Conservation (phyloP, 1,140 invertebrate species). For the Apocrypta bakeri region DNA sequence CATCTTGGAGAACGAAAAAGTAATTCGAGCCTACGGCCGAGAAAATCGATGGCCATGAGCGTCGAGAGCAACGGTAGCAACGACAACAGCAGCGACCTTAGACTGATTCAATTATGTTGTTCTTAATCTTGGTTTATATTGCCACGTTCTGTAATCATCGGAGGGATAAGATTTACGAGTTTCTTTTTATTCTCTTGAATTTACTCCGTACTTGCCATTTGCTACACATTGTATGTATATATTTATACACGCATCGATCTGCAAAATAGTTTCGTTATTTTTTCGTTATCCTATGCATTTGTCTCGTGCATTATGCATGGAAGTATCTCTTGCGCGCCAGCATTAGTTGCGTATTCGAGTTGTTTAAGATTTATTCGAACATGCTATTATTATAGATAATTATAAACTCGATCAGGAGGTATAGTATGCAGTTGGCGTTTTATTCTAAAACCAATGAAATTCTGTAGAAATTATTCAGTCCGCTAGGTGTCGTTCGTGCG, state of each 20-base stretch:
- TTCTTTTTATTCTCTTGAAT: slow-evolving; percentile 11
- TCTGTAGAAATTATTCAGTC: background rate
- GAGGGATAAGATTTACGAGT: slow-evolving; percentile 44
- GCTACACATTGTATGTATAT: background rate
- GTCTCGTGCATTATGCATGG: background rate
- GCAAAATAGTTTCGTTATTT: background rate
- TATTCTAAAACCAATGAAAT: background rate
- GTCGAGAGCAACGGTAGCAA: background rate
- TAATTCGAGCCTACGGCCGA: slow-evolving; percentile 44
- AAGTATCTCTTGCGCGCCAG: background rate
- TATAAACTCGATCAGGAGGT: background rate
- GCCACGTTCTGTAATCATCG: slow-evolving; percentile 22
- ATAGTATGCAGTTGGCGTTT: background rate
- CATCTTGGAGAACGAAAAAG: slow-evolving; percentile 48
- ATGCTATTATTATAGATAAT: background rate
- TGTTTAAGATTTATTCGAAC: background rate
- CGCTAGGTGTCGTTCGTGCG: background rate
- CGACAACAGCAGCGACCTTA: slow-evolving; percentile 8
- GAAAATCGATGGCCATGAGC: slow-evolving; percentile 43
- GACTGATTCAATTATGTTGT: slow-evolving; percentile 43
- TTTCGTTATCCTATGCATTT: background rate
- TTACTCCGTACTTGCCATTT: background rate
- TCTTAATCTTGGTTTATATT: slow-evolving; percentile 47
- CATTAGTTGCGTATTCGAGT: background rate
- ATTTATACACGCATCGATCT: slow-evolving; percentile 1